phyloP scores from a whole-genome alignment of 1,140 invertebrate species.

The Drosophila nigromelanica region DNA sequence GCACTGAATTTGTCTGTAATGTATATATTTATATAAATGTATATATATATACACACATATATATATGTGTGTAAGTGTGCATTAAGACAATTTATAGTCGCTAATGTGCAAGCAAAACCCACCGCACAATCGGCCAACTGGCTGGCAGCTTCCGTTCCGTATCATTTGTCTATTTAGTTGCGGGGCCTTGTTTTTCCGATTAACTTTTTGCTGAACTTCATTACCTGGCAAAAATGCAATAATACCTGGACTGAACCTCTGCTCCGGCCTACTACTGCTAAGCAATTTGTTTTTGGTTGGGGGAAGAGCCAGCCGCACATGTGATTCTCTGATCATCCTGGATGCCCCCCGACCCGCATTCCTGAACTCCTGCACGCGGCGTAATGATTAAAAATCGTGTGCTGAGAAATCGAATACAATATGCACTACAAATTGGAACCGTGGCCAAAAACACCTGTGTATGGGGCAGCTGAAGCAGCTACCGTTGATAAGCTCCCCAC shows the following conservation, averaged over 20 bases:
- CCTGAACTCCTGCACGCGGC: conserved; percentile 1
- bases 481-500: conserved; percentile 57
- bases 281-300: conserved; percentile 68
- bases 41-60: conserved; percentile 27
- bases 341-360: neutral
- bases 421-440: conserved; percentile 71
- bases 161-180: conserved; percentile 83
- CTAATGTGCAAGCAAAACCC: conserved; percentile 81
- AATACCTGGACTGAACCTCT: conserved; percentile 36
- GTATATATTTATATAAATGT: conserved; percentile 17
- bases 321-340: conserved; percentile 28
- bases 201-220: conserved; percentile 82
- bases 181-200: conserved; percentile 78
- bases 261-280: conserved; percentile 30
- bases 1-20: conserved; percentile 4
- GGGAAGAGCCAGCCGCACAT: conserved; percentile 49
- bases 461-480: conserved; percentile 31
- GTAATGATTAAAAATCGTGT: conserved; percentile 79
- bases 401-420: conserved; percentile 72
- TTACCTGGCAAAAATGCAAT: conserved; percentile 79
- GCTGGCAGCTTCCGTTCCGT: conserved; percentile 77
- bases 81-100: conserved; percentile 83
- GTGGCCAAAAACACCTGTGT: conserved; percentile 67
- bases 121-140: conserved; percentile 72
- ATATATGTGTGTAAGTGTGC: conserved; percentile 43